Percentiles rank a stretch among this genome's conserved stretches.
Evolutionary conservation across 1,140 invertebrate species (phyloP).

Genomic region (Caenorhabditis inopinata): DNA sequence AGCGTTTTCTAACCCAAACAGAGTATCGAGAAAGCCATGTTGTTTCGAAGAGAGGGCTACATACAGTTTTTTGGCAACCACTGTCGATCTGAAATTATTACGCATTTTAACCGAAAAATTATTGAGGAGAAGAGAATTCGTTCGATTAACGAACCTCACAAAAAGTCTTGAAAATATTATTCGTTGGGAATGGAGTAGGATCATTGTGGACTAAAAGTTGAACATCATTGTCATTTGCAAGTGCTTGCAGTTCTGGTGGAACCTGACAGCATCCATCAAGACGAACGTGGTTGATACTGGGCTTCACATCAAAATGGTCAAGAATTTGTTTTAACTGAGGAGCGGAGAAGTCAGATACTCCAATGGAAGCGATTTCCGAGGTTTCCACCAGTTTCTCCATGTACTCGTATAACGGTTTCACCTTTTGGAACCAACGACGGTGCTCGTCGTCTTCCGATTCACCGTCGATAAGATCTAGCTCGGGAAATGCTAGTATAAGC

Average conservation of each 20-base stretch:
- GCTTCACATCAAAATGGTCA: background rate
- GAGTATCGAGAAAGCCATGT: slow-evolving; percentile 17
- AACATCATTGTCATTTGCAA: slow-evolving; percentile 4
- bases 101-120: no score
- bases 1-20: background rate
- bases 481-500: background rate
- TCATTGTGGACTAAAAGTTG: slow-evolving; percentile 19
- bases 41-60: slow-evolving; percentile 15
- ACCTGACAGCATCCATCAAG: slow-evolving; percentile 9
- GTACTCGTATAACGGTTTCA: background rate
- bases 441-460: slow-evolving; percentile 16
- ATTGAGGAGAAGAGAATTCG: background rate
- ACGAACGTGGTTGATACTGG: background rate
- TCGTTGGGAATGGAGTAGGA: slow-evolving; percentile 5
- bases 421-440: slow-evolving; percentile 1
- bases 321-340: background rate
- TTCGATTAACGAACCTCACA: background rate
- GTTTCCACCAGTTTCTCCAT: slow-evolving; percentile 13
- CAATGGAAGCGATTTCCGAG: slow-evolving; percentile 3
- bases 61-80: background rate
- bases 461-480: background rate
- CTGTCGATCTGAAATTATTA: slow-evolving; percentile 17
- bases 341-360: slow-evolving; percentile 11
- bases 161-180: slow-evolving; percentile 18
- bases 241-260: background rate